Conservation (phyloP, 2,797 vertebrate species). For the Onychomys leucogaster region DNA sequence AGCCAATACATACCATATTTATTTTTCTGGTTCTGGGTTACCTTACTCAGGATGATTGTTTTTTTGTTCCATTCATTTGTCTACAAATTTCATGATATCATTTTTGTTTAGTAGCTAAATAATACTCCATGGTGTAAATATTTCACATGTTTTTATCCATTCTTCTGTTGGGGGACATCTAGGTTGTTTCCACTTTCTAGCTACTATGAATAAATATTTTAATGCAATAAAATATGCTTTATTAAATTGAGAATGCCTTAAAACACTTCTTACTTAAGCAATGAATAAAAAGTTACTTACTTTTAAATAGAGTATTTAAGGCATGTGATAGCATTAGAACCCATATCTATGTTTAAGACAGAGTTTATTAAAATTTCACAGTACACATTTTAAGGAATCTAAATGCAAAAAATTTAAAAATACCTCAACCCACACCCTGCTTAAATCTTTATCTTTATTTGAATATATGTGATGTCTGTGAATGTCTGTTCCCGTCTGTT, state of each 20-base stretch:
- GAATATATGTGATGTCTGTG: not conserved
- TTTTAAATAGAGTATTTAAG: not conserved
- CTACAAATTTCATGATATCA: not conserved
- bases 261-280: not conserved
- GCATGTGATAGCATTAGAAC: not conserved
- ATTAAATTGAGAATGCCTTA: not conserved
- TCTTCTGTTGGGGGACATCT: not conserved
- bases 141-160: not conserved
- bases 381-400: not conserved
- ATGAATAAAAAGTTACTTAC: not conserved
- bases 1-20: no score
- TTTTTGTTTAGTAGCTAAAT: no score
- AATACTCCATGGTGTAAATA: not conserved
- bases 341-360: not conserved
- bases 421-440: not conserved
- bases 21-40: no score
- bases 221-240: slow-evolving; percentile 22
- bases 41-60: not conserved
- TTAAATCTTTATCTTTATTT: not conserved
- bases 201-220: not conserved
- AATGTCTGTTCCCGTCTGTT: not conserved
- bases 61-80: not conserved
- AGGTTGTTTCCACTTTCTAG: not conserved
- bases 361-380: not conserved
- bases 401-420: not conserved